Evolutionary conservation across 2,888 invertebrate species (phyloP).

Genomic region (Prosopocoilus inquinatus): DNA sequence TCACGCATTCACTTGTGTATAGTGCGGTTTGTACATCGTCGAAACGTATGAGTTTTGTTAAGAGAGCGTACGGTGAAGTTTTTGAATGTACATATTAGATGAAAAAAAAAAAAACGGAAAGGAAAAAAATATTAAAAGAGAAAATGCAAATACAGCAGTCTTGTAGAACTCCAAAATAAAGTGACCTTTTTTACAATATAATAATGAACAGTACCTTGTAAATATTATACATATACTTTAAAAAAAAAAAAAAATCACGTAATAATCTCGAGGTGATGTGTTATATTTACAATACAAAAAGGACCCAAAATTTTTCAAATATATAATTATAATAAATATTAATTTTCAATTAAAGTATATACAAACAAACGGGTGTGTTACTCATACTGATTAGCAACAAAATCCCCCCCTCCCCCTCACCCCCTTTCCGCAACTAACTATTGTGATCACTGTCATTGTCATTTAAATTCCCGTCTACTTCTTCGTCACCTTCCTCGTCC

Average conservation of each 20-base stretch:
- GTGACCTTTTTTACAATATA: slow-evolving; percentile 50
- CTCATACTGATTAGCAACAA: slow-evolving; percentile 27
- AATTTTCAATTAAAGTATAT: slow-evolving; percentile 24
- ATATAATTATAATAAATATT: slow-evolving; percentile 35
- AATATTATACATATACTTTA: slow-evolving; percentile 34
- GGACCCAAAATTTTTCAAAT: slow-evolving; percentile 44
- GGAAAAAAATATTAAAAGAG: no score
- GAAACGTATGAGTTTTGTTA: slow-evolving; percentile 10
- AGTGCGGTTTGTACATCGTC: slow-evolving; percentile 11
- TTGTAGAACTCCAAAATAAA: slow-evolving; percentile 44
- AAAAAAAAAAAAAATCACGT: slow-evolving; percentile 39
- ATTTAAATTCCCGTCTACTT: neutral
- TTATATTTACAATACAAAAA: slow-evolving; percentile 43
- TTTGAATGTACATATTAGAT: neutral
- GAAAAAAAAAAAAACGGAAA: slow-evolving; percentile 7
- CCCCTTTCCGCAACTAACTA: slow-evolving; percentile 8
- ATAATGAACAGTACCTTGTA: slow-evolving; percentile 49
- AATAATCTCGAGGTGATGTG: slow-evolving; percentile 45
- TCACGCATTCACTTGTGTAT: slow-evolving; percentile 3
- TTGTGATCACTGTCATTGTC: slow-evolving; percentile 8
- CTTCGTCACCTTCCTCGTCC: slow-evolving; percentile 4
- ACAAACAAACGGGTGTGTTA: slow-evolving; percentile 19
- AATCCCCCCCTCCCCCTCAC: no score
- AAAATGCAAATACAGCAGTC: slow-evolving; percentile 15
- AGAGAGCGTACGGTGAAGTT: neutral